Conservation (phyloP, 1,140 invertebrate genomes). For the Ridgeia piscesae region DNA sequence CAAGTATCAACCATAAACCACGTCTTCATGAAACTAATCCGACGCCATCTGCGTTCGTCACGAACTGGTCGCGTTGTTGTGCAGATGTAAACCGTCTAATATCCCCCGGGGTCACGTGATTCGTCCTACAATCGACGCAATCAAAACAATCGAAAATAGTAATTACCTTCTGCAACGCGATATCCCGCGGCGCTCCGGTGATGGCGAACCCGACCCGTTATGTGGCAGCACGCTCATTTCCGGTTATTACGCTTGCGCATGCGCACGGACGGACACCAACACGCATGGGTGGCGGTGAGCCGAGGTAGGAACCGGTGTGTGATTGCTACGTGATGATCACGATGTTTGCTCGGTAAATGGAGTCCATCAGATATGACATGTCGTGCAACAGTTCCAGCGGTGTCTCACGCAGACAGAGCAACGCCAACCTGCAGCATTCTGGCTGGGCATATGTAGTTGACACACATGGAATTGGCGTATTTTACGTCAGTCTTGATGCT, state of each 20-base stretch:
- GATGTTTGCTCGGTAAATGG: not conserved
- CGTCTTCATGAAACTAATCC: not conserved
- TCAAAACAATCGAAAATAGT: constrained; percentile 6
- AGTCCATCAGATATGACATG: not conserved
- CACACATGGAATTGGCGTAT: no score
- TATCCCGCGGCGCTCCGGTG: not conserved
- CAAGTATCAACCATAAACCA: not conserved
- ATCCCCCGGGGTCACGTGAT: not conserved
- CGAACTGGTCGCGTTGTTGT: not conserved
- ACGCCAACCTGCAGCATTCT: not conserved
- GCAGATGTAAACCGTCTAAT: not conserved
- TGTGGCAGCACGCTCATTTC: not conserved
- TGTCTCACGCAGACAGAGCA: not conserved
- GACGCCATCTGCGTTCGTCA: not conserved
- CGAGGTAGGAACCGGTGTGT: not conserved
- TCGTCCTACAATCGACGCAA: not conserved
- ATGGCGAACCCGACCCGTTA: not conserved
- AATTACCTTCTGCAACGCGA: not conserved
- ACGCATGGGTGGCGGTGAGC: not conserved
- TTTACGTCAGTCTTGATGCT: no score
- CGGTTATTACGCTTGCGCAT: not conserved
- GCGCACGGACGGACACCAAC: not conserved
- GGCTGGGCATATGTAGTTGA: not conserved
- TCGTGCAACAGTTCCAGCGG: not conserved
- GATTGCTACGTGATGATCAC: not conserved